Percentiles rank a stretch among this genome's conserved stretches.
phyloP scores from a whole-genome alignment of 2,797 vertebrate genomes.

The Taeniopygia guttata region DNA sequence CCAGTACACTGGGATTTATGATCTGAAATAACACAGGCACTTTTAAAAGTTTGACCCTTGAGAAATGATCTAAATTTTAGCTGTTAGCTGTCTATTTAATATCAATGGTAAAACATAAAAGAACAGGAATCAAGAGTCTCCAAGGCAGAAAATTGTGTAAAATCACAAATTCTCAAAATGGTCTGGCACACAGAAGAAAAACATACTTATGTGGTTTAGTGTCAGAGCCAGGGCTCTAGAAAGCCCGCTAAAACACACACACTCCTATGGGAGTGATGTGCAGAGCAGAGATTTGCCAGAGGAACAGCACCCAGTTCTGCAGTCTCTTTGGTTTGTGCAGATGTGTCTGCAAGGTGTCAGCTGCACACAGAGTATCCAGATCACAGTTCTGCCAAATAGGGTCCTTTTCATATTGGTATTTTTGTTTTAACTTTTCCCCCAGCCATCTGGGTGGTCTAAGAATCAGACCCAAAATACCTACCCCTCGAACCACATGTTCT shows the following conservation, averaged over 20 bases:
- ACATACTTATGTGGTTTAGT: neutral
- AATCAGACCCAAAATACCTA: slow-evolving; percentile 51
- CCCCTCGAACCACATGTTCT: slow-evolving; percentile 60
- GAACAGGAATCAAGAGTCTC: slow-evolving; percentile 5
- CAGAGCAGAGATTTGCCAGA: neutral
- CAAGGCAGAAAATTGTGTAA: slow-evolving; percentile 5
- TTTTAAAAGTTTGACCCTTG: neutral
- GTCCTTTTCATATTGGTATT: neutral
- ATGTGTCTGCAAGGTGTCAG: neutral
- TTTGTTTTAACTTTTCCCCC: neutral
- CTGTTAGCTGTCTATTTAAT: slow-evolving; percentile 20
- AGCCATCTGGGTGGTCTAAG: slow-evolving; percentile 62
- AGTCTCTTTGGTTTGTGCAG: neutral
- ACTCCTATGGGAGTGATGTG: neutral
- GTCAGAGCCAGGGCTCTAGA: slow-evolving; percentile 28
- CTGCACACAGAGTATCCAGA: slow-evolving; percentile 20
- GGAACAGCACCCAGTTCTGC: slow-evolving; percentile 31
- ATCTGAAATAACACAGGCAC: neutral
- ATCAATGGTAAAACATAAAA: slow-evolving; percentile 17
- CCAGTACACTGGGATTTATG: neutral
- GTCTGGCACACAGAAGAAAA: slow-evolving; percentile 34
- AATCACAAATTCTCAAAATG: slow-evolving; percentile 39
- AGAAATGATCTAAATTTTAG: slow-evolving; percentile 2
- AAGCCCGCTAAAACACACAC: neutral
- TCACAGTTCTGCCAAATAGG: slow-evolving; percentile 20